A percentile compares a stretch with the other conserved stretches of the same genome.
These are phyloP conservation scores for Muricea muricata DNA, from an alignment of 92 coral and sea anemone species.

Conservation along the genomic window DNA sequence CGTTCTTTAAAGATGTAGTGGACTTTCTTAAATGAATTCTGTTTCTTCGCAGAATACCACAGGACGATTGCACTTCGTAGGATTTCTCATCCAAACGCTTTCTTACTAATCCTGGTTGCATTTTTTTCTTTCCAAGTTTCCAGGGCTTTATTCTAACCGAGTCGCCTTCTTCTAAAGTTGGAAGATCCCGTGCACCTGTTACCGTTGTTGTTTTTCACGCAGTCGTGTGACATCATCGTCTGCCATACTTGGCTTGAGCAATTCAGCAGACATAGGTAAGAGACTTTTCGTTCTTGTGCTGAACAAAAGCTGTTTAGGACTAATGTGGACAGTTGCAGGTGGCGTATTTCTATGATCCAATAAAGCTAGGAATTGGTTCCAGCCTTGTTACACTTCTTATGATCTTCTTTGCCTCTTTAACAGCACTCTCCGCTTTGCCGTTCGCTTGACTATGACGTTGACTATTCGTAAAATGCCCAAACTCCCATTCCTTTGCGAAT, in stretches of 20 bases:
- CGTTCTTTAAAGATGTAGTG: background rate
- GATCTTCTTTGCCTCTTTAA: conserved; percentile 59
- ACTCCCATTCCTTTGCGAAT: conserved; percentile 27
- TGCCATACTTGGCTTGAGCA: conserved; percentile 55
- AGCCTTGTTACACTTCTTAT: conserved; percentile 49
- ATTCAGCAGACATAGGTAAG: conserved; percentile 64
- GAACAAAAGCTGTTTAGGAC: conserved; percentile 69
- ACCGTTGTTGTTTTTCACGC: conserved; percentile 22
- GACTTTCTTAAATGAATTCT: background rate
- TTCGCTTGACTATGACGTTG: conserved; percentile 37
- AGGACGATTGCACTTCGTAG: conserved; percentile 23
- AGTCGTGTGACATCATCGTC: conserved; percentile 18
- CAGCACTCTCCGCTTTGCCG: conserved; percentile 60
- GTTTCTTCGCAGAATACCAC: conserved; percentile 28
- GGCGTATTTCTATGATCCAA: conserved; percentile 72
- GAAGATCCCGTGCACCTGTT: conserved; percentile 19
- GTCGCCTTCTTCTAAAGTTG: conserved; percentile 34
- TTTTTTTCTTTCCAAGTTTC: background rate
- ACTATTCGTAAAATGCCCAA: conserved; percentile 8
- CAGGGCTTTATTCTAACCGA: conserved; percentile 45
- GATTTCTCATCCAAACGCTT: conserved; percentile 27
- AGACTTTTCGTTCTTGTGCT: conserved; percentile 60
- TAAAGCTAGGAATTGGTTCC: conserved; percentile 51
- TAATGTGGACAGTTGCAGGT: conserved; percentile 46
- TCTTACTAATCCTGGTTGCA: background rate